Percentiles rank a stretch among this genome's conserved stretches.
Evolutionary conservation across 2,797 vertebrate species (phyloP).

Genomic region (Micromesistius poutassou): DNA sequence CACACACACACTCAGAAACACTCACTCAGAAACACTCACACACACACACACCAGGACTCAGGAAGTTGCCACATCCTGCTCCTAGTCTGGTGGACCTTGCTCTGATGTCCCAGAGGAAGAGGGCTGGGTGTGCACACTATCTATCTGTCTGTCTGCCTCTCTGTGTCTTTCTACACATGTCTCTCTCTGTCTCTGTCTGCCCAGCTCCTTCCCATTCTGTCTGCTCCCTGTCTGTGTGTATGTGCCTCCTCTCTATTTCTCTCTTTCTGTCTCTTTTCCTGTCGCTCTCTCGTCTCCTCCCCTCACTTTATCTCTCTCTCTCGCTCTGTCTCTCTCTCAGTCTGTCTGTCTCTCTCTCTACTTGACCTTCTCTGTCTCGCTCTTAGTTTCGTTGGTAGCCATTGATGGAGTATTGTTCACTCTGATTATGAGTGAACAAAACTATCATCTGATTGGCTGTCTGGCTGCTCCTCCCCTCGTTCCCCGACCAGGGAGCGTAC

Average conservation of each 20-base stretch:
- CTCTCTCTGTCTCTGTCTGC: not conserved
- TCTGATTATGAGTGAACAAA: too few species aligned
- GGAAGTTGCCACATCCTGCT: slow-evolving; percentile 3
- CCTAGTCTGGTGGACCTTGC: slow-evolving; percentile 45
- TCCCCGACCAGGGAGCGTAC: slow-evolving; percentile 18
- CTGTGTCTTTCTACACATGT: not conserved
- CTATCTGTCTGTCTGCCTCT: not conserved
- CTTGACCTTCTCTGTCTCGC: not conserved
- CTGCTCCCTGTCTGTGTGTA: not conserved
- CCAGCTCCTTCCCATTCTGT: slow-evolving; percentile 9
- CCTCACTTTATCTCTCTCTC: not conserved
- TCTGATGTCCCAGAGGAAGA: slow-evolving; percentile 39
- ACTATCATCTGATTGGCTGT: too few species aligned
- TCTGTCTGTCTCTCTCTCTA: slow-evolving; percentile 9
- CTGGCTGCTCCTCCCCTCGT: slow-evolving; percentile 1
- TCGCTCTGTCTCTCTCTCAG: not conserved
- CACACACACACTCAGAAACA: not conserved
- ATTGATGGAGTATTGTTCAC: slow-evolving; percentile 21
- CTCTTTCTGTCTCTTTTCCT: not conserved
- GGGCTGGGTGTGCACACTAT: not conserved
- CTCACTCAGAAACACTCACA: not conserved
- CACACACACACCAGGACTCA: not conserved
- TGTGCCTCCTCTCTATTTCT: slow-evolving; percentile 7
- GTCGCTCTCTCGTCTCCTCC: too few species aligned
- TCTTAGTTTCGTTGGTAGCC: not conserved